Evolutionary conservation across 2,888 invertebrate species (phyloP).

Genomic region (Sinelater perroti): DNA sequence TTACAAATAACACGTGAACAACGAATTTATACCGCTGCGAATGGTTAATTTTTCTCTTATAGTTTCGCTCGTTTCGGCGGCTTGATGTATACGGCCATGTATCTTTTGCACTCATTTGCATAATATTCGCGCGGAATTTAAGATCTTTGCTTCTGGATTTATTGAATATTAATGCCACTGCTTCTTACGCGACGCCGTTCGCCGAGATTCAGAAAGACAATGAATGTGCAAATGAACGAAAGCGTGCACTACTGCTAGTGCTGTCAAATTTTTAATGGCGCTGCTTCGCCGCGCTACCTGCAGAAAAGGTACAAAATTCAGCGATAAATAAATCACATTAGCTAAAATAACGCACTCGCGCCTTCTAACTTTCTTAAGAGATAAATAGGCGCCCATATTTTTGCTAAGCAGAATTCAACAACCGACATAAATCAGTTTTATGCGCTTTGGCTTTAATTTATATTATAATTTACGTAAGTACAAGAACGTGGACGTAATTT

Average conservation of each 20-base stretch:
- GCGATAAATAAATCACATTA: background rate
- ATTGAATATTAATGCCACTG: constrained; percentile 33
- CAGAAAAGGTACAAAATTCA: background rate
- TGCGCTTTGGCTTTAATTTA: constrained; percentile 7
- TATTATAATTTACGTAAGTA: constrained; percentile 9
- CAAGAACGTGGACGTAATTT: constrained; percentile 1
- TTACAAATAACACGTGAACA: constrained; percentile 47
- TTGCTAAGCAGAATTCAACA: constrained; percentile 5
- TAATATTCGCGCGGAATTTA: constrained; percentile 27
- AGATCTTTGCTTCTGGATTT: constrained; percentile 24
- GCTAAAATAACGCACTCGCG: constrained; percentile 1
- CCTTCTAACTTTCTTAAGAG: constrained; percentile 7
- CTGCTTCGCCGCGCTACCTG: background rate
- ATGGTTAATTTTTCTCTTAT: constrained; percentile 36
- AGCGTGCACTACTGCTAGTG: constrained; percentile 7
- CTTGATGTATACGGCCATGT: constrained; percentile 21
- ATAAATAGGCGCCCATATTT: constrained; percentile 4
- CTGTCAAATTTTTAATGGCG: constrained; percentile 13
- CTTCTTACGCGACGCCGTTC: constrained; percentile 12
- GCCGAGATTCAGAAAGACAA: constrained; percentile 19
- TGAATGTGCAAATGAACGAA: constrained; percentile 30
- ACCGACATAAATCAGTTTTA: constrained; percentile 5
- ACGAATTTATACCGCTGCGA: constrained; percentile 35
- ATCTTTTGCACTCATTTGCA: constrained; percentile 29
- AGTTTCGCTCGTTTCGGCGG: constrained; percentile 29